Evolutionary conservation across 30 jellyfish, hydroid and myxozoan species (phyloP).

Genomic region (Cassiopea xamachana): DNA sequence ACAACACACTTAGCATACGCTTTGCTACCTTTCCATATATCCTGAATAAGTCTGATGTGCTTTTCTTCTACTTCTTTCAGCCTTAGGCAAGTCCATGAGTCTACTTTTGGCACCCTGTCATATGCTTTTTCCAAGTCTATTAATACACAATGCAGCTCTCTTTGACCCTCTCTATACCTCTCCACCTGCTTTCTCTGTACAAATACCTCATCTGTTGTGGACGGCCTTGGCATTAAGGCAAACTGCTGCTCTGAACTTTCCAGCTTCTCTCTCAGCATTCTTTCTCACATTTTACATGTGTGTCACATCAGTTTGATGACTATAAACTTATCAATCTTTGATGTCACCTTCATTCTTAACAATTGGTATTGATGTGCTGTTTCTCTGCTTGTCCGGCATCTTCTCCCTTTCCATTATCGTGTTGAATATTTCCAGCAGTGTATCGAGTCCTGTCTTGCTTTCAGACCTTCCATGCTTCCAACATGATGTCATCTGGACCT

Average conservation of each 20-base stretch:
- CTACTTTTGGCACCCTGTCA: slow-evolving; percentile 10
- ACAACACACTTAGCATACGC: background rate
- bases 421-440: slow-evolving; percentile 15
- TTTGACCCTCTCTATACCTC: background rate
- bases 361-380: slow-evolving; percentile 36
- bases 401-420: slow-evolving; percentile 27
- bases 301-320: slow-evolving; percentile 41
- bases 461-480: background rate
- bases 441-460: slow-evolving; percentile 32
- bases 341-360: slow-evolving; percentile 53
- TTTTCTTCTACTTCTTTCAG: background rate
- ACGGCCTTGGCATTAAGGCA: slow-evolving; percentile 28
- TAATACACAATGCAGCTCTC: slow-evolving; percentile 9
- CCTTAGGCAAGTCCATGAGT: background rate
- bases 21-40: background rate
- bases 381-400: slow-evolving; percentile 52
- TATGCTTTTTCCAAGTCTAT: slow-evolving; percentile 34
- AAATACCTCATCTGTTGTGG: slow-evolving; percentile 8
- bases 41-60: slow-evolving; percentile 2
- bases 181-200: background rate
- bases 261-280: slow-evolving; percentile 1
- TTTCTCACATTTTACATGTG: slow-evolving; percentile 21
- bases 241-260: background rate
- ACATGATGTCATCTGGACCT: slow-evolving; percentile 15
- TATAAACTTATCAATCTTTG: slow-evolving; percentile 41